Evolutionary conservation across 37 sponge, comb jelly and placozoan species (phyloP).

Genomic region (Crambe crambe): DNA sequence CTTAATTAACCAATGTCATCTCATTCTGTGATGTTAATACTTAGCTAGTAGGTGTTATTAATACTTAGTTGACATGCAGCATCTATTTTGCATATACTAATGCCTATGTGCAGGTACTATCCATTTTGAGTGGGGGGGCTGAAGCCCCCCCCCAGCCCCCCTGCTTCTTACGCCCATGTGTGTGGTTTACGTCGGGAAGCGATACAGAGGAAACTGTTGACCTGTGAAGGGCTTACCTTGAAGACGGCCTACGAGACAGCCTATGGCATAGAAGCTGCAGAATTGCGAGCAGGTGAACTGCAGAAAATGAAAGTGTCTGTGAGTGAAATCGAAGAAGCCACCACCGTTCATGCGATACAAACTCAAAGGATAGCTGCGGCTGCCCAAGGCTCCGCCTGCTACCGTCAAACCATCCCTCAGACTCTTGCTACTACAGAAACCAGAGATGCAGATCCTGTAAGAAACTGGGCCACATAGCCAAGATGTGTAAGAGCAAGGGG

Average conservation of each 20-base stretch:
- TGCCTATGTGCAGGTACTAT: no score
- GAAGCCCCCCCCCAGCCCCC: no score
- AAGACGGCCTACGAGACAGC: not conserved
- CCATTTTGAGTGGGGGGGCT: no score
- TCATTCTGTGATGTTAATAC: no score
- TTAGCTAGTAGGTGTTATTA: no score
- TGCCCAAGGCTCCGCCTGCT: not conserved
- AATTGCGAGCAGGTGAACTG: not conserved
- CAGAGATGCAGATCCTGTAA: not conserved
- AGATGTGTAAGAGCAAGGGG: no score
- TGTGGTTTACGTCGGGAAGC: conserved; percentile 31
- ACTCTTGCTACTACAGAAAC: not conserved
- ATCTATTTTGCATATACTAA: no score
- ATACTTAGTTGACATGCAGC: no score
- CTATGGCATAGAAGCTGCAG: not conserved
- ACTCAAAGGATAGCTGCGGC: not conserved
- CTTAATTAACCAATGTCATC: no score
- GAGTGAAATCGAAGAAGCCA: not conserved
- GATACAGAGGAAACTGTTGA: conserved; percentile 18
- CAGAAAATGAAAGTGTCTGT: not conserved
- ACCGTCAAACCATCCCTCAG: not conserved
- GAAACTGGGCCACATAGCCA: not conserved
- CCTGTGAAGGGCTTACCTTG: conserved; percentile 10
- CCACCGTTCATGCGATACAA: not conserved
- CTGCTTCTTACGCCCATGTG: no score